These are phyloP conservation scores for Leptoteleia sp. DNA, from an alignment of 1,140 invertebrate species.

Conservation along the genomic window DNA sequence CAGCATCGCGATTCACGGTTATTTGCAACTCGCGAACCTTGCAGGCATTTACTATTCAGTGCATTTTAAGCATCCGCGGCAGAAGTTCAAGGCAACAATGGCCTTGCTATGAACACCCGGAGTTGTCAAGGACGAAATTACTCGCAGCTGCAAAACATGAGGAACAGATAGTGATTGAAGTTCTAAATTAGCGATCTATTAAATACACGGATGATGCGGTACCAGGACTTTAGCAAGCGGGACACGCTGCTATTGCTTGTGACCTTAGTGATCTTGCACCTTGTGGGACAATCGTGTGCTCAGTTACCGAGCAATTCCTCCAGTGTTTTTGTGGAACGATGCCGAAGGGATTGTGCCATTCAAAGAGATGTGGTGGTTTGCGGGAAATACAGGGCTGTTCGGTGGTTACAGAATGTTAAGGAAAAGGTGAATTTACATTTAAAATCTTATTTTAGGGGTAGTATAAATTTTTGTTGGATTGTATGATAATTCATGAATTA, in stretches of 20 bases:
- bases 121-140: neutral
- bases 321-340: conserved; percentile 74
- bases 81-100: conserved; percentile 22
- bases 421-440: conserved; percentile 67
- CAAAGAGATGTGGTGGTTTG: conserved; percentile 68
- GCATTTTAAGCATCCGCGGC: neutral
- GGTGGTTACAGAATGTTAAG: conserved; percentile 68
- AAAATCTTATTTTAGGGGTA: too few species aligned
- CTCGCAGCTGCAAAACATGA: conserved; percentile 8
- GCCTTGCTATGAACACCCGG: conserved; percentile 9
- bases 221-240: conserved; percentile 22
- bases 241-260: conserved; percentile 9
- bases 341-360: conserved; percentile 71
- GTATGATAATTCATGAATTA: too few species aligned
- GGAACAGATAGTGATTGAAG: conserved; percentile 36
- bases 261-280: conserved; percentile 36
- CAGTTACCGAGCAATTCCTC: conserved; percentile 52
- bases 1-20: conserved; percentile 53
- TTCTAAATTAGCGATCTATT: neutral
- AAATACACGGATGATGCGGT: conserved; percentile 27
- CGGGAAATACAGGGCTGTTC: conserved; percentile 69
- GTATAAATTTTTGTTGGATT: too few species aligned
- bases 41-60: conserved; percentile 7
- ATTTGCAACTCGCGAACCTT: conserved; percentile 41
- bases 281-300: conserved; percentile 42